These are phyloP conservation scores for Epinephelus malabaricus DNA, from an alignment of 2,797 vertebrate species.

Conservation along the genomic window DNA sequence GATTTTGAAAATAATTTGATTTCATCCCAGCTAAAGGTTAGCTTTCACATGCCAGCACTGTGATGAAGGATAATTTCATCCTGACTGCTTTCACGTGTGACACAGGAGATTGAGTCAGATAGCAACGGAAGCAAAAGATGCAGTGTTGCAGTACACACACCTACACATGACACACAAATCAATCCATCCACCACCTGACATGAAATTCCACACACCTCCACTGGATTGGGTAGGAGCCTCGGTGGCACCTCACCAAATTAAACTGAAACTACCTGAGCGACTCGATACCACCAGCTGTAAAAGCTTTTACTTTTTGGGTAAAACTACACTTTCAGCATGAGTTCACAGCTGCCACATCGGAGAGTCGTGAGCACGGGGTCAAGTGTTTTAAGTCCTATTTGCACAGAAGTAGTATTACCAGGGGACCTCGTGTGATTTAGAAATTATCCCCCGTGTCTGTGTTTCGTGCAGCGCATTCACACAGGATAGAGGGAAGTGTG, in stretches of 20 bases:
- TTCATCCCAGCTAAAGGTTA: slow-evolving; percentile 27
- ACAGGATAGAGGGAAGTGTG: too few species aligned
- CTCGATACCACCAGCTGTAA: not conserved
- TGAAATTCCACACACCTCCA: slow-evolving; percentile 3
- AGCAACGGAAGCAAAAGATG: not conserved
- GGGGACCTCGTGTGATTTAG: too few species aligned
- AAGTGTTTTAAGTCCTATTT: not conserved
- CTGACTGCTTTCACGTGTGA: not conserved
- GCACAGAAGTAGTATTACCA: too few species aligned
- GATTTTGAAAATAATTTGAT: slow-evolving; percentile 21
- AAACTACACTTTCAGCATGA: slow-evolving; percentile 6
- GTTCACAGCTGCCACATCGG: not conserved
- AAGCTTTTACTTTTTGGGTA: not conserved
- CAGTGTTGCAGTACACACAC: slow-evolving; percentile 2
- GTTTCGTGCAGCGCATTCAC: too few species aligned
- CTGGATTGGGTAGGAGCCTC: not conserved
- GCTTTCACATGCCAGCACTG: not conserved
- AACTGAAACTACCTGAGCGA: slow-evolving; percentile 6
- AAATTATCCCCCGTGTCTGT: too few species aligned
- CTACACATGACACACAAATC: not conserved
- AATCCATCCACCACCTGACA: slow-evolving; percentile 14
- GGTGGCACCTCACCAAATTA: slow-evolving; percentile 2
- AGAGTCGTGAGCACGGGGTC: not conserved
- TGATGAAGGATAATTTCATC: slow-evolving; percentile 26
- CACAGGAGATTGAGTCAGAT: slow-evolving; percentile 11